Percentiles rank a stretch among this genome's conserved stretches.
These are phyloP conservation scores for Bombus polaris DNA, from an alignment of 1,140 invertebrate genomes.

Conservation along the genomic window DNA sequence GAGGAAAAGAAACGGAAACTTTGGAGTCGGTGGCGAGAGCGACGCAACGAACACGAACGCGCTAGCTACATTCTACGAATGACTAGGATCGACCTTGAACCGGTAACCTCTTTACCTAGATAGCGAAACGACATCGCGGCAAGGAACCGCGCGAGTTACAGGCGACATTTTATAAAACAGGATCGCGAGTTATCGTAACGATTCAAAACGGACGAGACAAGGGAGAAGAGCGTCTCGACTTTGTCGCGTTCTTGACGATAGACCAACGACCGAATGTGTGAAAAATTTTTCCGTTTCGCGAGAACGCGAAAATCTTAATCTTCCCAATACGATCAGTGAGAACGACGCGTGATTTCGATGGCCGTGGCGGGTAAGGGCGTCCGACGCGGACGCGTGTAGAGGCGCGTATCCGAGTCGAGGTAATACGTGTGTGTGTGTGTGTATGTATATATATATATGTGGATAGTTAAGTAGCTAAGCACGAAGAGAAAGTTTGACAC, in stretches of 20 bases:
- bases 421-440: background rate
- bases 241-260: too few species aligned
- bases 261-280: too few species aligned
- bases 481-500: background rate
- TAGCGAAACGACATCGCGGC: conserved; percentile 23
- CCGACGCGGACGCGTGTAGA: background rate
- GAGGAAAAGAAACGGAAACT: background rate
- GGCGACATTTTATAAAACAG: background rate
- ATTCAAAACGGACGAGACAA: background rate
- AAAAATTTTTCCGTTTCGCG: too few species aligned
- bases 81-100: conserved; percentile 33
- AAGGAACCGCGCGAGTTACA: background rate
- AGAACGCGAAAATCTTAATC: background rate
- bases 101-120: conserved; percentile 52
- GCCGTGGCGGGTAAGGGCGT: background rate
- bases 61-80: conserved; percentile 2
- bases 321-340: background rate
- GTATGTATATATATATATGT: fast-evolving
- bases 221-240: background rate
- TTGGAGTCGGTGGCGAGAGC: background rate
- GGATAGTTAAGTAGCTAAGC: background rate
- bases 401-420: background rate
- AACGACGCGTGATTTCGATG: background rate
- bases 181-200: background rate
- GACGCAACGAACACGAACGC: background rate